Percentiles rank a stretch among this genome's conserved stretches.
Evolutionary conservation across 2,113 vertebrate genomes (phyloP).

Genomic region (Turdus rufiventris): DNA sequence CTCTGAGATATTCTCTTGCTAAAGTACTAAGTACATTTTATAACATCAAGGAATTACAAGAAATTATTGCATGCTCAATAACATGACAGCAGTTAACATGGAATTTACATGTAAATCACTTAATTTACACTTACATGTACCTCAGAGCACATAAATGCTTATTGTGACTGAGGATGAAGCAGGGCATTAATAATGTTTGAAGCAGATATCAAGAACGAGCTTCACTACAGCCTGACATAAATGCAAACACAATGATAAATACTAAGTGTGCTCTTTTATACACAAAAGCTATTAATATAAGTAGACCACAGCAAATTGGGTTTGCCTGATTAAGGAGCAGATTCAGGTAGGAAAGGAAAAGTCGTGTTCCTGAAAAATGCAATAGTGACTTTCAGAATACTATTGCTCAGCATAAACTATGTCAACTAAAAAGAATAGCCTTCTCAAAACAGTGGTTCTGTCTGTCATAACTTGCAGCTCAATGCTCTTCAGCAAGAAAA

Average conservation of each 20-base stretch:
- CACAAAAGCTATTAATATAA: background rate
- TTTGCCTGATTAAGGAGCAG: background rate
- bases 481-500: background rate
- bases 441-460: background rate
- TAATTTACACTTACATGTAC: background rate
- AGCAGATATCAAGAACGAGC: conserved; percentile 5
- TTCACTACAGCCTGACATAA: conserved; percentile 16
- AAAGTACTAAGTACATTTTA: background rate
- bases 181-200: background rate
- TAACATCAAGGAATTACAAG: background rate
- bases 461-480: background rate
- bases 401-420: background rate
- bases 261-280: background rate
- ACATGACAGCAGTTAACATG: background rate
- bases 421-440: background rate
- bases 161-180: background rate
- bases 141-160: conserved; percentile 8
- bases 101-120: background rate
- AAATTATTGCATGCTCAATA: background rate
- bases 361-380: background rate
- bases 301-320: background rate
- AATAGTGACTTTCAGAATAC: background rate
- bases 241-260: conserved; percentile 17
- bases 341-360: background rate
- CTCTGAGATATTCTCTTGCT: background rate